phyloP scores from a whole-genome alignment of 2,797 vertebrate species.

The Leptatherina wallacei region DNA sequence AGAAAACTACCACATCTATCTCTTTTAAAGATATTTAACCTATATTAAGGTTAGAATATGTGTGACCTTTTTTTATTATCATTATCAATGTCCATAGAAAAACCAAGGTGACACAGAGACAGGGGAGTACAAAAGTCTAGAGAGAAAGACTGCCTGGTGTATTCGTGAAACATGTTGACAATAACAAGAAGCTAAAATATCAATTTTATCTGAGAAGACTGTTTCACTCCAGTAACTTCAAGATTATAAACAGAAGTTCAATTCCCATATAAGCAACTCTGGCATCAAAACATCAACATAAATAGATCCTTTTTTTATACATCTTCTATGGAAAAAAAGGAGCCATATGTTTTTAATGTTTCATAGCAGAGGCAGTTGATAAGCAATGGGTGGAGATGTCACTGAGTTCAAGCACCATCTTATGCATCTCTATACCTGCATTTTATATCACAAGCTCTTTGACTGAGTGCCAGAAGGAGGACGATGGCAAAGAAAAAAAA shows the following conservation, averaged over 20 bases:
- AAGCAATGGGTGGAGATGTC: constrained; percentile 11
- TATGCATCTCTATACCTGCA: constrained; percentile 41
- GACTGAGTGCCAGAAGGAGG: constrained; percentile 25
- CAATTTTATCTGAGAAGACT: constrained; percentile 19
- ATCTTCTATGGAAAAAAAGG: constrained; percentile 24
- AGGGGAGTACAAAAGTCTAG: not conserved
- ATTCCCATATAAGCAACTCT: constrained; percentile 18
- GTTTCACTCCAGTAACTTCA: constrained; percentile 49
- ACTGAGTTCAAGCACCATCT: constrained; percentile 12
- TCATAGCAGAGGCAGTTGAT: constrained; percentile 21
- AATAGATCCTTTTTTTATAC: constrained; percentile 26
- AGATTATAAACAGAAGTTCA: constrained; percentile 55
- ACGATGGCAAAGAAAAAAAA: not conserved
- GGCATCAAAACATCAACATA: constrained; percentile 40
- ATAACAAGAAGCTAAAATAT: constrained; percentile 51
- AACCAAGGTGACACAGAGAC: not conserved
- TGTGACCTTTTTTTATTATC: not conserved
- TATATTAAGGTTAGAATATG: not conserved
- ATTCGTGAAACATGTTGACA: constrained; percentile 44
- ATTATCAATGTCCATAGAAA: not conserved
- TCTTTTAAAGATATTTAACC: not conserved
- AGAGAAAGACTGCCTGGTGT: not conserved
- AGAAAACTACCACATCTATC: not conserved
- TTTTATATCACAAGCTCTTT: constrained; percentile 22
- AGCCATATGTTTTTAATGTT: constrained; percentile 60